phyloP scores from a whole-genome alignment of 2,888 invertebrate genomes.

The Chrysopilus asiliformis region DNA sequence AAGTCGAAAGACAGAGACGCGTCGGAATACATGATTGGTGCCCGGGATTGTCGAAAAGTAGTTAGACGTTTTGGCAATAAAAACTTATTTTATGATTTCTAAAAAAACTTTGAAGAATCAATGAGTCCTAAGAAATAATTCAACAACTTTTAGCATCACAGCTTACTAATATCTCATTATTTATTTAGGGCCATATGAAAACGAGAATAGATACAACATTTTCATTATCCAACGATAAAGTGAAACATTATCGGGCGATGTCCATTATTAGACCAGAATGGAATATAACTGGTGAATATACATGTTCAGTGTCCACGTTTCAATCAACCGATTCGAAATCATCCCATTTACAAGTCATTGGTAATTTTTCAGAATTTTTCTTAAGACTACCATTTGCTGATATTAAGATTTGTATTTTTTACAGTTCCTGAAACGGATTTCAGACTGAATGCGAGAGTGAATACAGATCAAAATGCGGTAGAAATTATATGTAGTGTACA shows the following conservation, averaged over 20 bases:
- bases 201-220: conserved; percentile 33
- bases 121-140: neutral
- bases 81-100: no score
- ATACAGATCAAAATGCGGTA: conserved; percentile 24
- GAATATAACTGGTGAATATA: conserved; percentile 37
- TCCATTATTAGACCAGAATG: conserved; percentile 35
- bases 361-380: no score
- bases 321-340: conserved; percentile 38
- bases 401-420: no score
- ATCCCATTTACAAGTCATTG: conserved; percentile 17
- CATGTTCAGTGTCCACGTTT: conserved; percentile 35
- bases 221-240: conserved; percentile 17
- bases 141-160: neutral
- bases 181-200: no score
- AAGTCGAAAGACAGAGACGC: no score
- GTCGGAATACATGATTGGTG: no score
- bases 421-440: conserved; percentile 36
- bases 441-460: conserved; percentile 32
- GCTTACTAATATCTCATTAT: conserved; percentile 11
- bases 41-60: no score
- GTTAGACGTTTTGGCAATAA: no score
- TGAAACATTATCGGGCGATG: conserved; percentile 33
- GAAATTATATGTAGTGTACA: conserved; percentile 34
- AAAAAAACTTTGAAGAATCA: neutral
- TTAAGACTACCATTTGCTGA: no score